Percentiles rank a stretch among this genome's conserved stretches.
Conservation (phyloP, 2,888 invertebrate genomes). For the Rhagium mordax region DNA sequence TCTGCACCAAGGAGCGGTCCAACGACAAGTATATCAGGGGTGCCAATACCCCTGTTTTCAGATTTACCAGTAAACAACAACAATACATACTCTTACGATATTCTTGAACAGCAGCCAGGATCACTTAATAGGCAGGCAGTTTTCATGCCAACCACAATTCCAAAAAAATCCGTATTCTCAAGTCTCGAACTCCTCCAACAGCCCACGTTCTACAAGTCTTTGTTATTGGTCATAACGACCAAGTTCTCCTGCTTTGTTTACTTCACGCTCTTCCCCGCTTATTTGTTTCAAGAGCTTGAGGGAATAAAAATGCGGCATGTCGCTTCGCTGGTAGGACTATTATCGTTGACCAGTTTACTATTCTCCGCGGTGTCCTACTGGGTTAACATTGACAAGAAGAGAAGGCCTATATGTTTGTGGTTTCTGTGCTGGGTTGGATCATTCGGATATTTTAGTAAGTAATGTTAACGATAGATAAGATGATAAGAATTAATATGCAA, state of each 20-base stretch:
- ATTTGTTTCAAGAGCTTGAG: conserved; percentile 67
- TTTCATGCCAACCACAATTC: conserved; percentile 58
- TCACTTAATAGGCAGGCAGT: conserved; percentile 49
- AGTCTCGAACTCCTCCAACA: conserved; percentile 58
- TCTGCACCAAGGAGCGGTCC: conserved; percentile 55
- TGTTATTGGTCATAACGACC: conserved; percentile 72
- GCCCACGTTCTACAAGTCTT: conserved; percentile 73
- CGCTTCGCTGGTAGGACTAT: conserved; percentile 59
- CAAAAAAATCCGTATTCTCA: conserved; percentile 34
- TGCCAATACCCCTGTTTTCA: conserved; percentile 73
- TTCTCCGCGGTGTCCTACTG: conserved; percentile 60
- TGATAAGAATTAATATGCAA: no score
- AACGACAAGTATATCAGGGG: conserved; percentile 46
- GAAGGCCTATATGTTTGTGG: conserved; percentile 62
- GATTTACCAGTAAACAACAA: conserved; percentile 73
- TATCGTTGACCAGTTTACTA: conserved; percentile 59
- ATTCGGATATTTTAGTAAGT: conserved; percentile 74
- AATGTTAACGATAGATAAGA: no score
- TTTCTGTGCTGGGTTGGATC: conserved; percentile 72
- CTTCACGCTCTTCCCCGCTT: conserved; percentile 72
- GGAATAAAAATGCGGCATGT: conserved; percentile 57
- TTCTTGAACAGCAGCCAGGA: conserved; percentile 46
- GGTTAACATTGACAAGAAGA: conserved; percentile 60
- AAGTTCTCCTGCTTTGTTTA: conserved; percentile 73
- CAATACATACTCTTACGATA: conserved; percentile 65